These are phyloP conservation scores for Tiphia femorata DNA, from an alignment of 2,888 invertebrate genomes.

Conservation along the genomic window DNA sequence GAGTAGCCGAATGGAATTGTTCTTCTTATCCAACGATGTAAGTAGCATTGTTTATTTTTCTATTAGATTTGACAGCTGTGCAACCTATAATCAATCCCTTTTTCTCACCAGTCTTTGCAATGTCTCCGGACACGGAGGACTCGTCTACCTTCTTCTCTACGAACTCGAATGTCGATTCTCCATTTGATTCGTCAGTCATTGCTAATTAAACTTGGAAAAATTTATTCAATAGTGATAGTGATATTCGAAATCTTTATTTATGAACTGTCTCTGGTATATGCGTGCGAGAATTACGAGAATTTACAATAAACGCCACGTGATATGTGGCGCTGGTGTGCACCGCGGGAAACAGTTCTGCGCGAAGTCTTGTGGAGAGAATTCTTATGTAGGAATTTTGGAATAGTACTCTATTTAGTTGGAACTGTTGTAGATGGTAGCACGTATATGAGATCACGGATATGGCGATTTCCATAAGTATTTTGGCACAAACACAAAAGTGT, in stretches of 20 bases:
- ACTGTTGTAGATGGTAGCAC: no score
- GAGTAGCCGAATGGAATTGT: neutral
- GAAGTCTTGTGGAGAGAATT: no score
- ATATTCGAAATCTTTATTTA: constrained; percentile 18
- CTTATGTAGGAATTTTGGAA: no score
- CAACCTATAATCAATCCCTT: no score
- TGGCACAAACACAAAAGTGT: no score
- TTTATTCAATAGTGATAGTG: constrained; percentile 8
- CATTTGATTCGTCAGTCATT: constrained; percentile 66
- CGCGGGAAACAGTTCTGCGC: no score
- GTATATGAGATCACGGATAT: no score
- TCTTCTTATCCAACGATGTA: constrained; percentile 10
- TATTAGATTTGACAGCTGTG: no score
- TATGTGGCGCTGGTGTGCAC: constrained; percentile 7
- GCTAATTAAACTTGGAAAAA: constrained; percentile 18
- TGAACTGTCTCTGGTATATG: constrained; percentile 12
- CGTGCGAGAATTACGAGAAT: neutral
- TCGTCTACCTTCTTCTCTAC: constrained; percentile 63
- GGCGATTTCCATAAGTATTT: no score
- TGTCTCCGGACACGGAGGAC: constrained; percentile 47
- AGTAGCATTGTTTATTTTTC: constrained; percentile 37
- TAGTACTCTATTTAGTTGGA: no score
- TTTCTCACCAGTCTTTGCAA: constrained; percentile 56
- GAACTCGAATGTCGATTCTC: constrained; percentile 65
- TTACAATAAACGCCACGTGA: constrained; percentile 17